Conservation (phyloP, 2,113 vertebrate species). For the Cryptotis parvus region DNA sequence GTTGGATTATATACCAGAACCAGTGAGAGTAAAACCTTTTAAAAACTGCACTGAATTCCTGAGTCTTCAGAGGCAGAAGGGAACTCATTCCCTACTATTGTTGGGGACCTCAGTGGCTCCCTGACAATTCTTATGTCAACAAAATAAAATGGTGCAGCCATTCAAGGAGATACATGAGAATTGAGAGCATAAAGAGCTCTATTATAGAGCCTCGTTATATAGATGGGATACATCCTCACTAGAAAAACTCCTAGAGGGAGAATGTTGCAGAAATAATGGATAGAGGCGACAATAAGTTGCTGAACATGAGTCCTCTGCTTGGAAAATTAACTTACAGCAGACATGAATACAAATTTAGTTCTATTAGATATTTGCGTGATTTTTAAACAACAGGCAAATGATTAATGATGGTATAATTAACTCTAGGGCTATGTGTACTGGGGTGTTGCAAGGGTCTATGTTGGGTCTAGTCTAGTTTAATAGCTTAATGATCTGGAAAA, state of each 20-base stretch:
- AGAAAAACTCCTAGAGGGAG: neutral
- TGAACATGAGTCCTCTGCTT: slow-evolving; percentile 51
- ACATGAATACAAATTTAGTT: slow-evolving; percentile 54
- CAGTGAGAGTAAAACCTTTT: too few species aligned
- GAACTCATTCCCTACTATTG: too few species aligned
- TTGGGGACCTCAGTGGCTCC: too few species aligned
- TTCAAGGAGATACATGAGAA: slow-evolving; percentile 30
- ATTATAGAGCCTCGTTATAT: neutral
- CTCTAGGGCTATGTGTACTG: slow-evolving; percentile 61
- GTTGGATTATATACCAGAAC: too few species aligned
- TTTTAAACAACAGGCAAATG: slow-evolving; percentile 54
- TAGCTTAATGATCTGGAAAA: slow-evolving; percentile 78
- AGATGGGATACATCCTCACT: neutral
- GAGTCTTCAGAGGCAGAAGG: too few species aligned
- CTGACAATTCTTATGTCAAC: slow-evolving; percentile 33
- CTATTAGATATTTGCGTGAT: slow-evolving; percentile 63
- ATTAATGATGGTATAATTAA: slow-evolving; percentile 72
- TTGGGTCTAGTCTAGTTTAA: slow-evolving; percentile 69
- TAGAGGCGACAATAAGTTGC: neutral
- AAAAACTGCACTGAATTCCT: too few species aligned
- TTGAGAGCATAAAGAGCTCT: neutral
- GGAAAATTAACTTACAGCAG: slow-evolving; percentile 66
- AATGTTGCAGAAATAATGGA: neutral
- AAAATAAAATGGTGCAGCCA: neutral
- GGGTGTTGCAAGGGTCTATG: slow-evolving; percentile 57